A percentile compares a stretch with the other conserved stretches of the same genome.
Evolutionary conservation across 1,140 invertebrate genomes (phyloP).

Genomic region (Meteorus sp.): DNA sequence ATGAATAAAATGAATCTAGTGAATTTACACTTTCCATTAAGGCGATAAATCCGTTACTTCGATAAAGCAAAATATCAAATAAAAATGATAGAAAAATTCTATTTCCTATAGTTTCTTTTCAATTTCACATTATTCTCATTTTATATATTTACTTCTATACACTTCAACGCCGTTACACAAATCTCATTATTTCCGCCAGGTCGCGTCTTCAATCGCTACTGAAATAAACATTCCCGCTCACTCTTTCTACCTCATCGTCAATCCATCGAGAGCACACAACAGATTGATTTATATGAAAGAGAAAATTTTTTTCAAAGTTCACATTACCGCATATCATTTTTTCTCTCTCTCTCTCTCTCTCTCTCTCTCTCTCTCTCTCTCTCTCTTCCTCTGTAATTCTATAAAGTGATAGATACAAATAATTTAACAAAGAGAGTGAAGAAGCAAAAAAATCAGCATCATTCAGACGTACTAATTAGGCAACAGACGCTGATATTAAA

Average conservation of each 20-base stretch:
- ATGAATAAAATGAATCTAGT: conserved; percentile 18
- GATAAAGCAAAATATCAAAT: conserved; percentile 7
- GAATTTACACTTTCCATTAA: conserved; percentile 4
- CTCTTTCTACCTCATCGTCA: no score
- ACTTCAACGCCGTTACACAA: conserved; percentile 4
- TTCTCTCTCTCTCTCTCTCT: no score
- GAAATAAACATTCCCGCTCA: background rate
- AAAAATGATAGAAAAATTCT: conserved; percentile 9
- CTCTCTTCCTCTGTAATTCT: no score
- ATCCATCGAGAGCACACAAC: no score
- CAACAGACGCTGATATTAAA: no score
- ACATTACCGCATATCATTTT: background rate
- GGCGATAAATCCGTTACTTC: conserved; percentile 4
- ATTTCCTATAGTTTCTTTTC: background rate
- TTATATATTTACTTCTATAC: background rate
- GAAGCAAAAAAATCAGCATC: no score
- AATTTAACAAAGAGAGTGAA: no score
- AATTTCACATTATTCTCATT: background rate
- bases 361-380: no score
- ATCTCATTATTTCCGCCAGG: conserved; percentile 15
- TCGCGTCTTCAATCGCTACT: background rate
- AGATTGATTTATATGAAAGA: no score
- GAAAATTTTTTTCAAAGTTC: background rate
- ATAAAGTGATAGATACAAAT: no score
- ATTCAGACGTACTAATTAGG: no score